These are phyloP conservation scores for Lampropteryx suffumata DNA, from an alignment of 2,888 invertebrate species.

Conservation along the genomic window DNA sequence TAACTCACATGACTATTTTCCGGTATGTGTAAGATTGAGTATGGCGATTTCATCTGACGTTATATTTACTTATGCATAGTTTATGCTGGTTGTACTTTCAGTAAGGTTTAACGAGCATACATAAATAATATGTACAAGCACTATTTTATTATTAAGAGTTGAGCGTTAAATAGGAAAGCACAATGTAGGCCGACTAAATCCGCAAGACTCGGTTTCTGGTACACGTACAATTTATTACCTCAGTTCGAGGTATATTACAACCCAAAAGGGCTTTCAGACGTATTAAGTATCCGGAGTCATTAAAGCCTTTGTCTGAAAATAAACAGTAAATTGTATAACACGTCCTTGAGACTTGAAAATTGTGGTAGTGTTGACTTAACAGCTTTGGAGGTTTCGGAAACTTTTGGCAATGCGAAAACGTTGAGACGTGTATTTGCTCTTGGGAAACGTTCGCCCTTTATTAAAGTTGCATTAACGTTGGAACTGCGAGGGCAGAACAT, in stretches of 20 bases:
- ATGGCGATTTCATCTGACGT: slow-evolving; percentile 52
- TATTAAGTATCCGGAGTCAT: slow-evolving; percentile 45
- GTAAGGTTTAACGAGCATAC: slow-evolving; percentile 59
- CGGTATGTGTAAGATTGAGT: slow-evolving; percentile 32
- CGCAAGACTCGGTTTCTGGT: slow-evolving; percentile 40
- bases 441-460: slow-evolving; percentile 5
- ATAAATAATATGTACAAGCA: slow-evolving; percentile 57
- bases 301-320: slow-evolving; percentile 46
- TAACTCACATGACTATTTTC: neutral
- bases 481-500: neutral
- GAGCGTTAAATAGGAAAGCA: slow-evolving; percentile 36
- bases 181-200: slow-evolving; percentile 42
- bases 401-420: slow-evolving; percentile 15
- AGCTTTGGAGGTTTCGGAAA: slow-evolving; percentile 18
- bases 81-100: slow-evolving; percentile 57
- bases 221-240: slow-evolving; percentile 48
- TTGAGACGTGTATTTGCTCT: slow-evolving; percentile 7
- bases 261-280: slow-evolving; percentile 39
- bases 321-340: slow-evolving; percentile 28
- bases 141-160: slow-evolving; percentile 54
- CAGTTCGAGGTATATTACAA: slow-evolving; percentile 43
- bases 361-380: slow-evolving; percentile 21
- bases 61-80: slow-evolving; percentile 38
- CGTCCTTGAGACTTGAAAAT: slow-evolving; percentile 29
- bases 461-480: slow-evolving; percentile 19